Percentiles rank a stretch among this genome's conserved stretches.
These are phyloP conservation scores for Leucoraja ocellata DNA, from an alignment of 2,797 vertebrate genomes.

Conservation along the genomic window DNA sequence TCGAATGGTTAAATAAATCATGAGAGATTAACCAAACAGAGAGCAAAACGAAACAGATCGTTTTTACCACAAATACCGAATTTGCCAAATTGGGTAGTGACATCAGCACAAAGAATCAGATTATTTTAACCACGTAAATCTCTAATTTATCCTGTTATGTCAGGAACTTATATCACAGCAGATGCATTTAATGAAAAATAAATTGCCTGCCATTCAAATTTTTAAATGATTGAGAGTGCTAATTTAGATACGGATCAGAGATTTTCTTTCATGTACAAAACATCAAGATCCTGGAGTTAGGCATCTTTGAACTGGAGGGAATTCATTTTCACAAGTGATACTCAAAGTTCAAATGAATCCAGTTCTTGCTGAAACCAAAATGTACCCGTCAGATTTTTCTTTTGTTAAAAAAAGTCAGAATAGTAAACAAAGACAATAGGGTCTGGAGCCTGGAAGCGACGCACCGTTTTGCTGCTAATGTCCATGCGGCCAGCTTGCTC, in stretches of 20 bases:
- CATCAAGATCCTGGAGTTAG: not conserved
- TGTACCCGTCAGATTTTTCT: constrained; percentile 10
- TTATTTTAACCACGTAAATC: too few relatives aligned
- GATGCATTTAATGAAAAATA: not conserved
- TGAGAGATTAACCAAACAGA: not conserved
- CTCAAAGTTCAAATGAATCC: not conserved
- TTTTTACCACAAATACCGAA: too few relatives aligned
- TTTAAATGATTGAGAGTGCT: not conserved
- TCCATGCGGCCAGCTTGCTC: not conserved
- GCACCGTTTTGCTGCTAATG: too few relatives aligned
- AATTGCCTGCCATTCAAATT: not conserved
- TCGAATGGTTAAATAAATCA: not conserved
- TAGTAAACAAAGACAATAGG: not conserved
- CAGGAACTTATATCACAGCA: not conserved
- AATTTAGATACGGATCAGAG: not conserved
- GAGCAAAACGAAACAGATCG: too few relatives aligned
- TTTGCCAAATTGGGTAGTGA: not conserved
- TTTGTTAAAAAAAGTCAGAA: not conserved
- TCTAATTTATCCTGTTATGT: not conserved
- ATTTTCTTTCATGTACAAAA: too few relatives aligned
- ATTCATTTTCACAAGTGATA: not conserved
- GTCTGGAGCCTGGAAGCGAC: not conserved
- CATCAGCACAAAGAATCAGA: not conserved
- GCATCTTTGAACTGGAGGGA: not conserved
- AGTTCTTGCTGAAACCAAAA: not conserved